phyloP scores from a whole-genome alignment of 2,888 invertebrate species.

The Scaptodrosophila latifasciaeformis region DNA sequence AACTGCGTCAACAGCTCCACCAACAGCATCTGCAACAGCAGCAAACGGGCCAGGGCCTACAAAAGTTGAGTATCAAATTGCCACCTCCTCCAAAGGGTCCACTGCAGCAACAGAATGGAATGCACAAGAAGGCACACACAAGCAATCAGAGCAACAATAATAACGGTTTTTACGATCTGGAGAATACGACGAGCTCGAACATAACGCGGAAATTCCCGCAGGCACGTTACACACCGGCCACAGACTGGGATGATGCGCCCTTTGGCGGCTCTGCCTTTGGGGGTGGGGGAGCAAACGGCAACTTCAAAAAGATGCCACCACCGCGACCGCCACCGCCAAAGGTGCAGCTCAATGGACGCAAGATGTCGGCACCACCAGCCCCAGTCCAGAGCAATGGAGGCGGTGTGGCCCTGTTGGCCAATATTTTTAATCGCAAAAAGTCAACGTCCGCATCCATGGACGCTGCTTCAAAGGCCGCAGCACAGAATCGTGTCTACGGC shows the following conservation, averaged over 20 bases:
- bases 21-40: constrained; percentile 66
- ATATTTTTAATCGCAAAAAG: constrained; percentile 72
- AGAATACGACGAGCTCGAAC: constrained; percentile 39
- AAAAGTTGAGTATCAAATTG: constrained; percentile 70
- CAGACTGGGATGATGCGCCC: constrained; percentile 72
- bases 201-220: constrained; percentile 72
- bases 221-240: constrained; percentile 72
- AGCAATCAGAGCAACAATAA: constrained; percentile 38
- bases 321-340: constrained; percentile 74
- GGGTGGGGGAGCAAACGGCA: constrained; percentile 33
- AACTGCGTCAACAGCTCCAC: constrained; percentile 65
- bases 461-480: constrained; percentile 48
- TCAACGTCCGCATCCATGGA: constrained; percentile 42
- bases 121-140: constrained; percentile 18
- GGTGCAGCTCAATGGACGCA: constrained; percentile 54
- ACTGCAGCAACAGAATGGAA: constrained; percentile 25
- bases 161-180: constrained; percentile 33
- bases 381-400: constrained; percentile 7
- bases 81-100: constrained; percentile 72
- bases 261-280: constrained; percentile 46
- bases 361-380: constrained; percentile 33
- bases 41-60: constrained; percentile 53
- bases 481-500: constrained; percentile 62
- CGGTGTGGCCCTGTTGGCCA: constrained; percentile 57
- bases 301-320: constrained; percentile 71